These are phyloP conservation scores for Seira musarum DNA, from an alignment of 2,888 invertebrate species.

Conservation along the genomic window DNA sequence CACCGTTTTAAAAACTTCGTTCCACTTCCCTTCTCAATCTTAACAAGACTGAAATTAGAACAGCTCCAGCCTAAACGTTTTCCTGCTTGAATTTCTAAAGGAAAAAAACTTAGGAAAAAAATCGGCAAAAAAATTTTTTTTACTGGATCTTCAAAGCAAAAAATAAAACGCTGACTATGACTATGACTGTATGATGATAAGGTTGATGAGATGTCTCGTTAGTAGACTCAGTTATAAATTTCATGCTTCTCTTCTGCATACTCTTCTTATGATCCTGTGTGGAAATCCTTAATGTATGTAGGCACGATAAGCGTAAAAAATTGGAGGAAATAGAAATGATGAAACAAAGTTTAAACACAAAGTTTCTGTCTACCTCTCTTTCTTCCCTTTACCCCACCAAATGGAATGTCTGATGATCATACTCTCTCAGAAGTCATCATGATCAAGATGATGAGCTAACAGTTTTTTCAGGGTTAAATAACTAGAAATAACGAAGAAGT, in stretches of 20 bases:
- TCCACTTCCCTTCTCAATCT: too few relatives aligned
- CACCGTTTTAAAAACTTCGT: too few relatives aligned
- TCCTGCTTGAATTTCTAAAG: background rate
- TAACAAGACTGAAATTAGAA: conserved; percentile 33
- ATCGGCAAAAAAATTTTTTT: conserved; percentile 10
- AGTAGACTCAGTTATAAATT: conserved; percentile 42
- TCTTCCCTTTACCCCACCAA: too few relatives aligned
- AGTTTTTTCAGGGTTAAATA: conserved; percentile 30
- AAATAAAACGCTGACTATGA: too few relatives aligned
- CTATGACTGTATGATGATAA: too few relatives aligned
- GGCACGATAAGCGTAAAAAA: too few relatives aligned
- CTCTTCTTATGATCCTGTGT: too few relatives aligned
- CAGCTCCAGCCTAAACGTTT: conserved; percentile 21
- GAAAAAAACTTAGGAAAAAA: background rate
- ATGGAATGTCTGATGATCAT: too few relatives aligned
- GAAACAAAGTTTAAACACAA: too few relatives aligned
- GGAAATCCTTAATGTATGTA: too few relatives aligned
- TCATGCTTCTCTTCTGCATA: conserved; percentile 16
- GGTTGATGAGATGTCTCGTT: conserved; percentile 47
- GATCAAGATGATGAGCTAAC: conserved; percentile 19
- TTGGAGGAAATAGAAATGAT: too few relatives aligned
- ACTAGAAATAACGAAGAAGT: conserved; percentile 26
- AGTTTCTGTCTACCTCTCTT: too few relatives aligned
- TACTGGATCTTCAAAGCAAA: conserved; percentile 26
- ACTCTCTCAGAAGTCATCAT: conserved; percentile 11